Evolutionary conservation across 2,888 invertebrate species (phyloP).

Genomic region (Philereme vetulata): DNA sequence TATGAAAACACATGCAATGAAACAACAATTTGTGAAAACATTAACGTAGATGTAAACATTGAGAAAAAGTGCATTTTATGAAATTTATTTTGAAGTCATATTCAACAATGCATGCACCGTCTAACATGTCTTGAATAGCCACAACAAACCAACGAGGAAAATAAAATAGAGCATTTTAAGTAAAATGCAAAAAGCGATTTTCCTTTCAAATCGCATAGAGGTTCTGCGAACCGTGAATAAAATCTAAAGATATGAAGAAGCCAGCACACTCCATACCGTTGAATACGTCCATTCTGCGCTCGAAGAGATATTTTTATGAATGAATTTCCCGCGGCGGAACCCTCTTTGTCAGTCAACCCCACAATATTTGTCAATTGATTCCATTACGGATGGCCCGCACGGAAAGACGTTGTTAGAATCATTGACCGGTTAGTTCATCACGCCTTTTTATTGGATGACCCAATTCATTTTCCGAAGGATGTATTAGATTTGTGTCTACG

Average conservation of each 20-base stretch:
- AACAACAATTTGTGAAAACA: too few relatives aligned
- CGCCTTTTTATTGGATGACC: constrained; percentile 40
- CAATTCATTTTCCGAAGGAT: constrained; percentile 33
- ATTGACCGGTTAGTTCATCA: constrained; percentile 42
- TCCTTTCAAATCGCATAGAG: constrained; percentile 21
- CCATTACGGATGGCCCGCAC: constrained; percentile 43
- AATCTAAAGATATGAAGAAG: constrained; percentile 25
- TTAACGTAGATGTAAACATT: too few relatives aligned
- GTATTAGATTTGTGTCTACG: constrained; percentile 10
- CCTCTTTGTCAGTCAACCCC: constrained; percentile 40
- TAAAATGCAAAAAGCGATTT: constrained; percentile 17
- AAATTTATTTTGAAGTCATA: too few relatives aligned
- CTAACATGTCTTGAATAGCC: background rate
- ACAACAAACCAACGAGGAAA: constrained; percentile 13
- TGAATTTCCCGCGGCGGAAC: constrained; percentile 34
- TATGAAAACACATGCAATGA: too few relatives aligned
- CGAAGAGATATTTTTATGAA: constrained; percentile 39
- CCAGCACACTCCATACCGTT: constrained; percentile 26
- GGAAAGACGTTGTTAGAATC: constrained; percentile 51
- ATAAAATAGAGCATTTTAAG: constrained; percentile 10
- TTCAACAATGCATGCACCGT: too few relatives aligned
- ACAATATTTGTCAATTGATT: constrained; percentile 50
- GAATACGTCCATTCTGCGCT: constrained; percentile 23
- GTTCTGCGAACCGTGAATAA: constrained; percentile 25
- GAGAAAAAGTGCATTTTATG: too few relatives aligned